Conservation (phyloP, 2,113 vertebrate species). For the Trogon surrucura region DNA sequence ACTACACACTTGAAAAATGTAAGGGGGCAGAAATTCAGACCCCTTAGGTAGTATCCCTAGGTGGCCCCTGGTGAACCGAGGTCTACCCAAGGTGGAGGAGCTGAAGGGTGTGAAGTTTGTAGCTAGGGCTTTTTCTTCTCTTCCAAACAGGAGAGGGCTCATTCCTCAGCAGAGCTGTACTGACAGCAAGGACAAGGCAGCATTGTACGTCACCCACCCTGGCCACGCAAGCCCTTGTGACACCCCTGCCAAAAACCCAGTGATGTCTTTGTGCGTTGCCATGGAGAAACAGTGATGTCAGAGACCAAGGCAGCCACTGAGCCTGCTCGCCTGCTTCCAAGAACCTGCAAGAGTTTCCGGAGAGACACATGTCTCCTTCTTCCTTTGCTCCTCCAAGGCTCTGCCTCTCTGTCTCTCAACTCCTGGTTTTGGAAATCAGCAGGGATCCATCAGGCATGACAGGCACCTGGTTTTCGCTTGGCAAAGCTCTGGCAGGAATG, state of each 20-base stretch:
- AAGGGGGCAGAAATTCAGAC: not conserved
- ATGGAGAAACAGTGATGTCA: constrained; percentile 36
- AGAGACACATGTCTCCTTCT: not conserved
- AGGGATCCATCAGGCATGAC: not conserved
- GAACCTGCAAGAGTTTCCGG: not conserved
- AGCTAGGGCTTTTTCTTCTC: not conserved
- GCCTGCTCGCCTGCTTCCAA: not conserved
- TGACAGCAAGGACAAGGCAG: not conserved
- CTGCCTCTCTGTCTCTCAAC: not conserved
- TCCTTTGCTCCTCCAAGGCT: not conserved
- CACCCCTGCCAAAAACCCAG: not conserved
- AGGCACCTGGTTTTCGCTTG: not conserved
- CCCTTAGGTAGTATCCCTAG: not conserved
- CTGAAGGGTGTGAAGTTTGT: not conserved
- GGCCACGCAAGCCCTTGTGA: not conserved
- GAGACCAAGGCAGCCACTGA: not conserved
- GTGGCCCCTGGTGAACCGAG: not conserved
- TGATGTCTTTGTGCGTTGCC: not conserved
- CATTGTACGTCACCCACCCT: not conserved
- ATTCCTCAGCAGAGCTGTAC: not conserved
- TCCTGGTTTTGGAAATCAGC: not conserved
- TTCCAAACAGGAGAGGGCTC: rapidly evolving
- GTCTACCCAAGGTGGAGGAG: not conserved
- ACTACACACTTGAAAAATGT: not conserved
- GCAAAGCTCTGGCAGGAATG: not conserved